Conservation (phyloP, 92 coral and sea anemone genomes). For the Zoanthus sansibaricus region DNA sequence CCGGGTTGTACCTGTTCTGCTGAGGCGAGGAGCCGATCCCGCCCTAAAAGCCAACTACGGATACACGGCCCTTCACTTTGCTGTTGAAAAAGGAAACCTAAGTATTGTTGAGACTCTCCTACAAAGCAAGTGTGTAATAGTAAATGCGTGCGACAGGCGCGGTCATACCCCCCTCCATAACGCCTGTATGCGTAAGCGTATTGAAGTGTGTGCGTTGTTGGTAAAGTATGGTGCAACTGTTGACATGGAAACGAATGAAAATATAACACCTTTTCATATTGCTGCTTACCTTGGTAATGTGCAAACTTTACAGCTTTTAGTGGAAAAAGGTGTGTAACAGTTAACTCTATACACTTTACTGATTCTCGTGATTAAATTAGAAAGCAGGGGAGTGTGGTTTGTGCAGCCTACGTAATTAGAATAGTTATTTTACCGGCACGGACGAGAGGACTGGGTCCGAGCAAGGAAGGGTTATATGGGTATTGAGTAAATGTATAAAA, state of each 20-base stretch:
- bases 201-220: constrained; percentile 12
- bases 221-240: constrained; percentile 30
- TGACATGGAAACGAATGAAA: background rate
- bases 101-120: constrained; percentile 6
- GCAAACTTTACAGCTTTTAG: background rate
- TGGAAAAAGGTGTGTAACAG: constrained; percentile 1
- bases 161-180: constrained; percentile 33
- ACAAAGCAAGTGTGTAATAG: constrained; percentile 2
- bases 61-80: constrained; percentile 34
- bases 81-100: constrained; percentile 9
- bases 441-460: too few species aligned
- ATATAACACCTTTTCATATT: constrained; percentile 17
- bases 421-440: too few species aligned
- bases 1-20: background rate
- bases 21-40: constrained; percentile 19
- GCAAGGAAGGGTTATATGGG: too few species aligned
- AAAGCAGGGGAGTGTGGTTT: too few species aligned
- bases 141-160: constrained; percentile 27
- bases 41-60: constrained; percentile 26
- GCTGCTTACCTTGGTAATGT: constrained; percentile 21
- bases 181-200: constrained; percentile 15
- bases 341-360: too few species aligned
- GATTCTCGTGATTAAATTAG: too few species aligned
- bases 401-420: too few species aligned
- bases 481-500: too few species aligned